Evolutionary conservation across 2,113 vertebrate species (phyloP).

Genomic region (Zosterops lateralis): DNA sequence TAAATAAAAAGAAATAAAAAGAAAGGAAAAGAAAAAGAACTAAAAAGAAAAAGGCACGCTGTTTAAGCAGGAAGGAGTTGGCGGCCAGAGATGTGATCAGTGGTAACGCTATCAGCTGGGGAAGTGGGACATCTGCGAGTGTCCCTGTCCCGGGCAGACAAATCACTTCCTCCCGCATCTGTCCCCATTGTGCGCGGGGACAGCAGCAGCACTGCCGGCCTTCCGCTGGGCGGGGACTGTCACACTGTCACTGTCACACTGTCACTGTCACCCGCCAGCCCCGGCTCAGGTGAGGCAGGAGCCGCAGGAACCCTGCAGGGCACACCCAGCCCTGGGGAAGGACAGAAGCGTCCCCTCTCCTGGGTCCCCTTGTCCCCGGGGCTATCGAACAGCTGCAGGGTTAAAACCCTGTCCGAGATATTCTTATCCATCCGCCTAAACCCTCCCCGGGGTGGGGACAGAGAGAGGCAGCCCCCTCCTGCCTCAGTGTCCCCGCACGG

Average conservation of each 20-base stretch:
- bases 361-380: not conserved
- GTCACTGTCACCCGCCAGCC: not conserved
- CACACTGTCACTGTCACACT: not conserved
- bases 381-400: accelerated
- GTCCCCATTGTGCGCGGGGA: not conserved
- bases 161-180: constrained; percentile 51
- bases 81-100: not conserved
- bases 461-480: not conserved
- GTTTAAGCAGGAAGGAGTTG: constrained; percentile 9
- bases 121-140: not conserved
- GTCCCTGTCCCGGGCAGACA: not conserved
- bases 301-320: accelerated
- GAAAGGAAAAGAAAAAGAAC: not conserved
- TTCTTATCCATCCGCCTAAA: accelerated
- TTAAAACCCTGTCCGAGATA: not conserved
- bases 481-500: not conserved
- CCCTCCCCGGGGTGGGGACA: not conserved
- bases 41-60: not conserved
- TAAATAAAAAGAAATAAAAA: too few relatives aligned
- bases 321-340: not conserved
- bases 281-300: not conserved
- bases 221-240: not conserved
- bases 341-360: not conserved
- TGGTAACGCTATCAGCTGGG: not conserved
- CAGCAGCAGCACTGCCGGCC: not conserved